Percentiles rank a stretch among this genome's conserved stretches.
phyloP scores from a whole-genome alignment of 1,140 invertebrate genomes.

The Cyphomyrmex costatus region DNA sequence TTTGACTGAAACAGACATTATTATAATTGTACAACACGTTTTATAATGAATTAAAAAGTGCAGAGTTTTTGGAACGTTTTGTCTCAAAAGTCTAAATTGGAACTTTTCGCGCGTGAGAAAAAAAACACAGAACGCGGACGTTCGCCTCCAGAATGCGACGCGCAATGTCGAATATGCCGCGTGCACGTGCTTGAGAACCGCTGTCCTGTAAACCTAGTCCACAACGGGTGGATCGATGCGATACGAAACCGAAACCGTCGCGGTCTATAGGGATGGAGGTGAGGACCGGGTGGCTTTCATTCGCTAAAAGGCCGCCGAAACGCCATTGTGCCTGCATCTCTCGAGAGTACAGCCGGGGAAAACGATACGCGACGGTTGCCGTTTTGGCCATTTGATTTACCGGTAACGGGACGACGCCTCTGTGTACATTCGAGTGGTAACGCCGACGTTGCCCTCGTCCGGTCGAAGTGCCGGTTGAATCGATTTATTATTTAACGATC shows the following conservation, averaged over 20 bases:
- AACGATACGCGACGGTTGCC: constrained; percentile 50
- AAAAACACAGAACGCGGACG: constrained; percentile 1
- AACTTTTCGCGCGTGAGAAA: background rate
- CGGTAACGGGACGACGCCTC: constrained; percentile 49
- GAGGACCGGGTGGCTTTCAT: constrained; percentile 51
- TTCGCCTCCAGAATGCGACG: background rate
- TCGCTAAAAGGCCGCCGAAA: constrained; percentile 66
- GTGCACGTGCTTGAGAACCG: constrained; percentile 44
- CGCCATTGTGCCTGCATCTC: constrained; percentile 57
- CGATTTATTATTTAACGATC: constrained; percentile 38
- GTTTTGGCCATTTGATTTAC: constrained; percentile 70
- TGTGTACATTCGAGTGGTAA: constrained; percentile 40
- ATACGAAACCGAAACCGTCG: constrained; percentile 52
- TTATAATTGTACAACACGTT: background rate
- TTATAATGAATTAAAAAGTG: background rate
- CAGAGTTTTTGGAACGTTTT: background rate
- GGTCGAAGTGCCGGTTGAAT: constrained; percentile 40
- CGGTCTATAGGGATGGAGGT: constrained; percentile 24
- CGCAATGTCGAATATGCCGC: background rate
- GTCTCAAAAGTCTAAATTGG: too few relatives aligned
- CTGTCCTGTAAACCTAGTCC: constrained; percentile 36
- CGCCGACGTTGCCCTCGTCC: constrained; percentile 6
- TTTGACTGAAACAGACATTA: background rate
- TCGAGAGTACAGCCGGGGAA: constrained; percentile 14
- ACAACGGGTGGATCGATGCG: constrained; percentile 13